A percentile compares a stretch with the other conserved stretches of the same genome.
These are phyloP conservation scores for Myripristis jacobus DNA, from an alignment of 2,797 vertebrate species.

Conservation along the genomic window DNA sequence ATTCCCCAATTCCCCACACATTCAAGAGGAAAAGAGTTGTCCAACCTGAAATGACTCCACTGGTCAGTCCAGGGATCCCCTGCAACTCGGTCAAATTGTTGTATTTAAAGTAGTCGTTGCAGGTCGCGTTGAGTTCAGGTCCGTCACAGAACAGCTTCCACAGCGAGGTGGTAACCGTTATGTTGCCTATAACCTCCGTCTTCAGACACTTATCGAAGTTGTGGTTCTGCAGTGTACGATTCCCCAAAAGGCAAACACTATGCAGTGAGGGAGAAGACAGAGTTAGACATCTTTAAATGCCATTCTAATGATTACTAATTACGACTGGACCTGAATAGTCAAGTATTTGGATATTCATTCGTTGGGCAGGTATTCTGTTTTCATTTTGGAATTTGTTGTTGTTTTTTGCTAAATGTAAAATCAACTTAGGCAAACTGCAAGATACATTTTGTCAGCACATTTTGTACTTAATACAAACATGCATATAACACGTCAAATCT, in stretches of 20 bases:
- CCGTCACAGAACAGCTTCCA: conserved; percentile 90
- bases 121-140: conserved; percentile 81
- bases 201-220: conserved; percentile 89
- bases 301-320: conserved; percentile 10
- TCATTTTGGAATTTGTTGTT: too few species aligned
- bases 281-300: not conserved
- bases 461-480: too few species aligned
- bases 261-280: conserved; percentile 4
- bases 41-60: conserved; percentile 89
- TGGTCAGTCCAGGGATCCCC: conserved; percentile 93
- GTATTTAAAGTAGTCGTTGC: conserved; percentile 87
- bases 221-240: conserved; percentile 89
- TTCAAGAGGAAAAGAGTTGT: conserved; percentile 4
- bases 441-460: too few species aligned
- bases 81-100: conserved; percentile 91
- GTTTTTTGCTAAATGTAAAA: too few species aligned
- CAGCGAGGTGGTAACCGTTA: conserved; percentile 84
- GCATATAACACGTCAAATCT: too few species aligned
- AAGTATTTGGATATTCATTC: too few species aligned
- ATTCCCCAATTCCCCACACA: too few species aligned
- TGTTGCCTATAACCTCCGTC: conserved; percentile 76
- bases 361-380: too few species aligned
- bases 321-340: too few species aligned
- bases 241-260: conserved; percentile 94
- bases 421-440: too few species aligned